Conservation (phyloP, 2,888 invertebrate genomes). For the Clistopyga incitator region DNA sequence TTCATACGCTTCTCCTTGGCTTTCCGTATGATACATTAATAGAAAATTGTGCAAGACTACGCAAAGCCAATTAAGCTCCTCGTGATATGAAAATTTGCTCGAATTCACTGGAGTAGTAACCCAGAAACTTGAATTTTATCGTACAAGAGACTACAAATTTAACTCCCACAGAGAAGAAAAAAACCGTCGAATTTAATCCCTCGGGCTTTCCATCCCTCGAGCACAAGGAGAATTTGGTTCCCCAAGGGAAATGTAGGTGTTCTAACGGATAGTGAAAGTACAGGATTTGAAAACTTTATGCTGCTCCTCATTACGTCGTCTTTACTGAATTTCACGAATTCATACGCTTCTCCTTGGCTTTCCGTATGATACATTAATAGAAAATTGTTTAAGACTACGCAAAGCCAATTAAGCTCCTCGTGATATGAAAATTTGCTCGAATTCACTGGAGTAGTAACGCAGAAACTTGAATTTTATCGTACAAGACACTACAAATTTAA, state of each 20-base stretch:
- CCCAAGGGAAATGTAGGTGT: no score
- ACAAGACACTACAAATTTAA: no score
- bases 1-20: conserved; percentile 5
- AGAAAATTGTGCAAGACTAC: background rate
- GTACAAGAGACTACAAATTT: no score
- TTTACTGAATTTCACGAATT: background rate
- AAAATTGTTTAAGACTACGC: background rate
- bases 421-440: background rate
- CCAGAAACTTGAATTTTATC: no score
- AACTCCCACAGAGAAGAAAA: no score
- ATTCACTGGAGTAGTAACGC: background rate
- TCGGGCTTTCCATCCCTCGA: no score
- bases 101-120: background rate
- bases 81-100: background rate
- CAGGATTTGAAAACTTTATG: no score
- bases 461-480: no score
- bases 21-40: background rate
- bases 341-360: background rate
- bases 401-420: background rate
- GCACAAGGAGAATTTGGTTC: no score
- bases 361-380: background rate
- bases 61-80: background rate
- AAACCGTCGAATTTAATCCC: no score
- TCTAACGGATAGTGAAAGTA: no score
- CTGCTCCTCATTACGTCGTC: background rate